Percentiles rank a stretch among this genome's conserved stretches.
These are phyloP conservation scores for Erethizon dorsatum DNA, from an alignment of 2,797 vertebrate species.

Conservation along the genomic window DNA sequence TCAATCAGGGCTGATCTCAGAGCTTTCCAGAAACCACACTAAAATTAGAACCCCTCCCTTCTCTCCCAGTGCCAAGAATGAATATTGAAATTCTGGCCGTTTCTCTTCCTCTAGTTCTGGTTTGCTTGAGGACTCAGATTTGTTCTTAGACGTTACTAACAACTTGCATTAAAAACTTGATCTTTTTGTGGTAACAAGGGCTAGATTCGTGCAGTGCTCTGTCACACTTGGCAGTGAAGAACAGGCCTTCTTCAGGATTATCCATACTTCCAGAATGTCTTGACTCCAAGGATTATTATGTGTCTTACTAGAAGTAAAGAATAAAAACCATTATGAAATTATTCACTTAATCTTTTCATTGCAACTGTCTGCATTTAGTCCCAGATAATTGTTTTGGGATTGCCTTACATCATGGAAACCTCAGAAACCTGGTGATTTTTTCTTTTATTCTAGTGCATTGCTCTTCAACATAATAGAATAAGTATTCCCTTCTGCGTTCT, in stretches of 20 bases:
- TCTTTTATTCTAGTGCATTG: constrained; percentile 25
- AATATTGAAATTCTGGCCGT: not conserved
- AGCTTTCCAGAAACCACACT: constrained; percentile 67
- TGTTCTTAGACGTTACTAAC: not conserved
- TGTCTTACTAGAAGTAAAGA: constrained; percentile 6
- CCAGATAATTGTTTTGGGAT: constrained; percentile 66
- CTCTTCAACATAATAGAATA: constrained; percentile 57
- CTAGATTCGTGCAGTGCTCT: not conserved
- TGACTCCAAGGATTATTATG: constrained; percentile 2
- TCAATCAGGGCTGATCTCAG: constrained; percentile 43
- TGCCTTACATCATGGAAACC: constrained; percentile 65
- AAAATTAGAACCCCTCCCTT: constrained; percentile 45
- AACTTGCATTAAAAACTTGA: not conserved
- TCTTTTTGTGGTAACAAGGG: not conserved
- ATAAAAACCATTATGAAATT: constrained; percentile 40
- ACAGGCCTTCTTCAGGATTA: not conserved
- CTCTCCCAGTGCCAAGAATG: not conserved
- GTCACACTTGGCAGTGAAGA: not conserved
- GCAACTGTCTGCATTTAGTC: constrained; percentile 57
- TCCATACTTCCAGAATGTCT: not conserved
- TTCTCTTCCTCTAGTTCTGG: constrained; percentile 5
- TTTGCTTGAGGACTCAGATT: constrained; percentile 5
- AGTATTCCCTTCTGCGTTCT: constrained; percentile 66
- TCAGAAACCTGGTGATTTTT: constrained; percentile 71
- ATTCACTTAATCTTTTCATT: constrained; percentile 35